Base-by-base conservation (phyloP, 2,888 invertebrate genomes). In the Rotaria sp. region DNA sequence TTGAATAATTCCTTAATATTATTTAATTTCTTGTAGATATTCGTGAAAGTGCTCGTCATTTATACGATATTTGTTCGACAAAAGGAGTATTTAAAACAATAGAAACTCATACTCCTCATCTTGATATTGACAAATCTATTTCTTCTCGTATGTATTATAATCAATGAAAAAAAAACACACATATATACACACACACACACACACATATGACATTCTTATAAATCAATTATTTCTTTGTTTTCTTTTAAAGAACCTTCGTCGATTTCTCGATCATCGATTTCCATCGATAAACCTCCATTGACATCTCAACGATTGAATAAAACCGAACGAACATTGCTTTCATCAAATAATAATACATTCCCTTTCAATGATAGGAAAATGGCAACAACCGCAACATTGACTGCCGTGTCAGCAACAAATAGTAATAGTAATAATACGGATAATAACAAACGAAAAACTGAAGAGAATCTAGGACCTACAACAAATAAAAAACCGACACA, bases 21-120 rank as follows among this genome's bases (percentile, higher is more conserved):
- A 67, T 67, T 67, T 35, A 13, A 67, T 67, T 67, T 67, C 35
- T 67, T 67, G 67, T 67, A 67, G 67, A 67, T 67, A 67, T 67
- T 67, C 67, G 67, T 67, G 67, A 67, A 67, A 67, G 67, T 67
- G 67, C 67, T 35, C 67, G 35, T 67, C 67, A 67, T 67, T 35
- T 67, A 30, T 67, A 67, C 67, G 67, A 67, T 18, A 35, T 35
- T 67, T 67, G 67, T 35, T 26, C 35, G 21, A 30, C 30, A 26
- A 67, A 67, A 67, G 67, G 35, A 67, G 4, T 67, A 15, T 67
- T 67, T 30, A 35, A 67, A 35, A 4, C 21, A 1, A 67, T 35
- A 35, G 21, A 67, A n/a, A 11, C 30, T 13, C 59, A 15, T 30
- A 30, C 59, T 35, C 2, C 67, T 21, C 67, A 67, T 30, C 35